A percentile compares a stretch with the other conserved stretches of the same genome.
These are phyloP conservation scores for Darevskia nairensis DNA, from an alignment of 2,797 vertebrate species.

Conservation along the genomic window DNA sequence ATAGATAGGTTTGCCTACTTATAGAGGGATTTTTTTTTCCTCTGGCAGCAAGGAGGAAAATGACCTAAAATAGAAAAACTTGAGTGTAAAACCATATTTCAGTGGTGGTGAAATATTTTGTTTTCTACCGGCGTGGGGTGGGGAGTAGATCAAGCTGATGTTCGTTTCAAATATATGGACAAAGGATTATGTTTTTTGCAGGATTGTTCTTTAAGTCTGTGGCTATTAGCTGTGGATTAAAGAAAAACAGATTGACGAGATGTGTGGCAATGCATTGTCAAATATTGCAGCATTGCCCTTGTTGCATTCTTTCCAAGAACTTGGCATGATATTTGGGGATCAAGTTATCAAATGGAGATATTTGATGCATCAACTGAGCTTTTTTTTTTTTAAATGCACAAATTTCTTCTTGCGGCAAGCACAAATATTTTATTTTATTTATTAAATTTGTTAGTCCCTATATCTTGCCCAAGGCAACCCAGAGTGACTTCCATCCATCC, in stretches of 20 bases:
- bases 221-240: neutral
- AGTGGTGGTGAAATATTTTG: neutral
- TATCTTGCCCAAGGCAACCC: too few relatives aligned
- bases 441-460: too few relatives aligned
- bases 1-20: neutral
- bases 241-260: neutral
- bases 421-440: neutral
- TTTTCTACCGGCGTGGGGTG: neutral
- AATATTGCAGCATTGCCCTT: conserved; percentile 42
- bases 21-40: neutral
- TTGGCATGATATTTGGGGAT: neutral
- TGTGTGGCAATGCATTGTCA: conserved; percentile 18
- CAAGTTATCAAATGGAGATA: neutral
- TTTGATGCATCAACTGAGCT: neutral
- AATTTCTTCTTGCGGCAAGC: conserved; percentile 36
- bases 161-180: conserved; percentile 38
- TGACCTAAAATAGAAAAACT: neutral
- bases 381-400: conserved; percentile 28
- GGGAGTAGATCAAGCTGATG: conserved; percentile 30
- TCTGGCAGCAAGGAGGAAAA: neutral
- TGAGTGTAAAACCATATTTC: neutral
- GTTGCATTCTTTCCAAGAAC: conserved; percentile 12
- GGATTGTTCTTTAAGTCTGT: neutral
- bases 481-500: too few relatives aligned
- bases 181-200: neutral